Evolutionary conservation across 2,888 invertebrate species (phyloP).

Genomic region (Plusia festucae): DNA sequence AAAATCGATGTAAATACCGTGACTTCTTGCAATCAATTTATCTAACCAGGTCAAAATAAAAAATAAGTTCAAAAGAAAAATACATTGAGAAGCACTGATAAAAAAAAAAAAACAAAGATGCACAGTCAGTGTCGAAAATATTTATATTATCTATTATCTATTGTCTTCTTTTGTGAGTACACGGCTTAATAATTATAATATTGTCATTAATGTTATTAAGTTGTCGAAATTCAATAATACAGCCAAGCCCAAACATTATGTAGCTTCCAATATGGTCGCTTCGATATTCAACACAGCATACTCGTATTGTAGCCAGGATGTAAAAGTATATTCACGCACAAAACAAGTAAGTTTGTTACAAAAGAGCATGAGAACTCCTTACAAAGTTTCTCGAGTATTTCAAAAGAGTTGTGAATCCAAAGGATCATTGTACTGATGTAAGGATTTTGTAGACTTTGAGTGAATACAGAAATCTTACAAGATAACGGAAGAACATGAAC

Average conservation of each 20-base stretch:
- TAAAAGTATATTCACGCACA: conserved; percentile 47
- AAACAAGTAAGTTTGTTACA: conserved; percentile 39
- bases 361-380: conserved; percentile 40
- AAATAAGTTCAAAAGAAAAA: no score
- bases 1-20: background rate
- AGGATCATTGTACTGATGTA: conserved; percentile 41
- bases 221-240: no score
- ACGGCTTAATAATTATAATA: no score
- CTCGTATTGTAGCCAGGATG: conserved; percentile 7
- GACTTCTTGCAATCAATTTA: background rate
- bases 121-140: no score
- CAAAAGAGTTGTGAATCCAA: conserved; percentile 29
- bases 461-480: background rate
- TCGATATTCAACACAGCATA: background rate
- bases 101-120: no score
- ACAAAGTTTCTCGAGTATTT: conserved; percentile 34
- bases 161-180: no score
- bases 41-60: no score
- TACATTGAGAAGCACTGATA: no score
- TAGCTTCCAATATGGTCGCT: no score
- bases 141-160: no score
- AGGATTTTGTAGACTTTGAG: conserved; percentile 14
- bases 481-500: conserved; percentile 13
- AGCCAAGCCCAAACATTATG: no score
- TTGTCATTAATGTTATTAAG: no score